phyloP scores from a whole-genome alignment of 2,113 vertebrate genomes.

The Heptranchias perlo region DNA sequence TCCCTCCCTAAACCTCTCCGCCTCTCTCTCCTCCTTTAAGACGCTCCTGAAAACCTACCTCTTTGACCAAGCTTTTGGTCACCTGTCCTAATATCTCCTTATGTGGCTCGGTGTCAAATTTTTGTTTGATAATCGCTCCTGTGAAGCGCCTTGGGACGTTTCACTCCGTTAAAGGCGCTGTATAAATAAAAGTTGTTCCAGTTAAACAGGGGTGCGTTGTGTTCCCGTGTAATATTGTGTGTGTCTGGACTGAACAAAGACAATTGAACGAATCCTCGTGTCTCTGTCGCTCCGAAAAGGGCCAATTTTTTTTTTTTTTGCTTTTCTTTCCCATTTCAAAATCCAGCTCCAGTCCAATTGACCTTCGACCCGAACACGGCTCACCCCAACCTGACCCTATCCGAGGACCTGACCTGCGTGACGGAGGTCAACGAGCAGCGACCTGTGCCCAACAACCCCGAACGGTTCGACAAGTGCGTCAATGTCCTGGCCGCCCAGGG shows the following conservation, averaged over 20 bases:
- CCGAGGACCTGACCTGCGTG: conserved; percentile 62
- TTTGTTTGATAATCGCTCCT: too few species aligned
- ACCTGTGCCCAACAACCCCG: conserved; percentile 38
- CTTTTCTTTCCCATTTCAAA: not conserved
- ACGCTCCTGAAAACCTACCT: too few species aligned
- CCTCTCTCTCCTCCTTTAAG: too few species aligned
- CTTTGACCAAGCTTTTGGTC: too few species aligned
- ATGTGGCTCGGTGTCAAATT: too few species aligned
- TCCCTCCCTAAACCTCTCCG: too few species aligned
- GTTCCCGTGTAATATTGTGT: too few species aligned
- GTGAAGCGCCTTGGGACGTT: too few species aligned
- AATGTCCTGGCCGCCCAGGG: conserved; percentile 62
- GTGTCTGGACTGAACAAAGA: too few species aligned
- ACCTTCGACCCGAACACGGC: conserved; percentile 70
- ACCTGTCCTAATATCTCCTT: too few species aligned
- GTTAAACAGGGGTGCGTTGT: too few species aligned
- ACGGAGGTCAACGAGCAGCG: conserved; percentile 51
- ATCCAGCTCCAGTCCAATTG: conserved; percentile 61
- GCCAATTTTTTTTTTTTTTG: not conserved
- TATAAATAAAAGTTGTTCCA: not conserved
- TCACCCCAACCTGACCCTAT: conserved; percentile 67
- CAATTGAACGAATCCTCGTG: not conserved
- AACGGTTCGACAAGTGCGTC: conserved; percentile 70
- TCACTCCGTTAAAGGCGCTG: too few species aligned
- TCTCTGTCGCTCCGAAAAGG: not conserved